A percentile compares a stretch with the other conserved stretches of the same genome.
These are phyloP conservation scores for Drosophila ercepeae DNA, from an alignment of 1,140 invertebrate species.

Conservation along the genomic window DNA sequence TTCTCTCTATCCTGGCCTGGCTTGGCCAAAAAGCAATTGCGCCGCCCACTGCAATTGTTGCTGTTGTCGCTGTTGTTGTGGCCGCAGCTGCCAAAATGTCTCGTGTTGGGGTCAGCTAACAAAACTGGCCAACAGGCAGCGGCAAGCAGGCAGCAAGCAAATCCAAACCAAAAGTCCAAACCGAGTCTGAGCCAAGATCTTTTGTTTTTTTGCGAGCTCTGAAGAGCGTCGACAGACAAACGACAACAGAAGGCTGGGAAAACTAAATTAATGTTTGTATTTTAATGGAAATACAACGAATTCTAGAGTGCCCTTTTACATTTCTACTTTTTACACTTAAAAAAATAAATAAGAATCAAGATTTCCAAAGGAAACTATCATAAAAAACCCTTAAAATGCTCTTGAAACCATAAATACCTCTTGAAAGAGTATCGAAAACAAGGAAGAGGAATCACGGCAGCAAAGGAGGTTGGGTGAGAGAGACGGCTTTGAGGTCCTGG, in stretches of 20 bases:
- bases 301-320: not conserved
- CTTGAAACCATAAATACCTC: not conserved
- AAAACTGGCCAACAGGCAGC: constrained; percentile 36
- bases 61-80: constrained; percentile 32
- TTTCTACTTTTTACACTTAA: too few relatives aligned
- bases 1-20: constrained; percentile 39
- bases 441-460: not conserved
- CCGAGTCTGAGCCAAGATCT: constrained; percentile 32
- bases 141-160: too few relatives aligned
- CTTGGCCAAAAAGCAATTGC: constrained; percentile 71
- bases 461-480: too few relatives aligned
- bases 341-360: too few relatives aligned
- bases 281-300: not conserved
- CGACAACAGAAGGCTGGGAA: constrained; percentile 19
- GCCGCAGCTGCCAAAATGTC: constrained; percentile 72
- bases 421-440: not conserved
- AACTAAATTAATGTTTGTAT: constrained; percentile 32
- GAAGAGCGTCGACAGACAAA: constrained; percentile 35
- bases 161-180: constrained; percentile 44
- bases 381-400: too few relatives aligned
- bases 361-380: too few relatives aligned
- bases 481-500: too few relatives aligned
- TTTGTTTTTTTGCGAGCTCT: not conserved
- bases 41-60: constrained; percentile 62
- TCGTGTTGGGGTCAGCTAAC: constrained; percentile 51